phyloP scores from a whole-genome alignment of 2,797 vertebrate species.

The Poeciliopsis turneri region DNA sequence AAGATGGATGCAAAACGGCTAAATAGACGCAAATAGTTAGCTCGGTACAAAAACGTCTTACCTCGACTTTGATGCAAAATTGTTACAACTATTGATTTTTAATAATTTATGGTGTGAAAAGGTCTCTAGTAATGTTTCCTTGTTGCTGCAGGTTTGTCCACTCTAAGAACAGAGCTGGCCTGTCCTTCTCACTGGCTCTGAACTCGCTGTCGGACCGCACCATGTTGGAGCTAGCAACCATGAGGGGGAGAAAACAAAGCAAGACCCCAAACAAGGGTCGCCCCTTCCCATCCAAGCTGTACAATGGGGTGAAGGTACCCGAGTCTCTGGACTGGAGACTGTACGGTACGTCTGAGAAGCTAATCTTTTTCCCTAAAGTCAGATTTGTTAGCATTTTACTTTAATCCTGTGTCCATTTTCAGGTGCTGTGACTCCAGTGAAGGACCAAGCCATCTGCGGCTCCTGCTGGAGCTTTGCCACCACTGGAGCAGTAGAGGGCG shows the following conservation, averaged over 20 bases:
- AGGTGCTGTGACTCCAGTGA: constrained; percentile 85
- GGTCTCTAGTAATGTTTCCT: background rate
- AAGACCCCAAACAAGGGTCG: constrained; percentile 75
- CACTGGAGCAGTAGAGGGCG: constrained; percentile 84
- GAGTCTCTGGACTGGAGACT: constrained; percentile 84
- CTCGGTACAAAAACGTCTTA: no score
- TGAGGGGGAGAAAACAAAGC: constrained; percentile 72
- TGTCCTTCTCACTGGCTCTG: constrained; percentile 79
- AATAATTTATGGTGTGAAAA: background rate
- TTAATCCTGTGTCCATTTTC: background rate
- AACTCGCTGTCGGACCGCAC: constrained; percentile 84
- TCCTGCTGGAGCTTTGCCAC: constrained; percentile 86
- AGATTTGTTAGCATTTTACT: background rate
- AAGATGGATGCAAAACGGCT: no score
- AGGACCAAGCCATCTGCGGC: constrained; percentile 85
- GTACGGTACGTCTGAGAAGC: constrained; percentile 62
- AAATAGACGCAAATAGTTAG: no score
- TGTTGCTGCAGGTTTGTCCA: constrained; percentile 77
- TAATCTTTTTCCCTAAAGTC: background rate
- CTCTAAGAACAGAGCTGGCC: constrained; percentile 82
- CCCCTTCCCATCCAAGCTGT: constrained; percentile 71
- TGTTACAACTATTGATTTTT: background rate
- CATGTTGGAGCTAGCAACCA: constrained; percentile 71
- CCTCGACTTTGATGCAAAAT: background rate
- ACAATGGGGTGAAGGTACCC: constrained; percentile 64